Conservation (phyloP, 2,888 invertebrate genomes). For the Campoplex nolae region DNA sequence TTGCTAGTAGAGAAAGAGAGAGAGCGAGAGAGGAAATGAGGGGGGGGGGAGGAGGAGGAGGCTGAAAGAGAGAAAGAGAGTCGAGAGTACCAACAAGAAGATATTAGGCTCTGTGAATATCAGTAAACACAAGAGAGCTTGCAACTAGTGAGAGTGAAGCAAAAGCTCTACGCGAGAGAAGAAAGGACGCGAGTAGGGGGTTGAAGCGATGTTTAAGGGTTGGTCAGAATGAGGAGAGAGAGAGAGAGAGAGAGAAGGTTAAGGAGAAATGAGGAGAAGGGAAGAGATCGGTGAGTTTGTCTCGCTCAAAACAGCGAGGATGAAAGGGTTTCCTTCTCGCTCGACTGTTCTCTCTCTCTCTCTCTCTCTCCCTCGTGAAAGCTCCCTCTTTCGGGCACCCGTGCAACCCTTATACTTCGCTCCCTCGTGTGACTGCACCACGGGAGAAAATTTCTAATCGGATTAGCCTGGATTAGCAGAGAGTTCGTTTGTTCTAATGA, state of each 20-base stretch:
- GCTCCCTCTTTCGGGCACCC: constrained; percentile 46
- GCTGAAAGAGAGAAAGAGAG: constrained; percentile 53
- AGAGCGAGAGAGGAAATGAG: constrained; percentile 49
- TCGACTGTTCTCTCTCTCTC: constrained; percentile 14
- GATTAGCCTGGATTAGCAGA: constrained; percentile 84
- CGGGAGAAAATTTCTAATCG: constrained; percentile 84
- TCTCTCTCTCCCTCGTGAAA: constrained; percentile 43
- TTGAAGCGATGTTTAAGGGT: constrained; percentile 59
- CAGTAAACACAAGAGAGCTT: constrained; percentile 71
- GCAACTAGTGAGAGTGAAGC: constrained; percentile 50
- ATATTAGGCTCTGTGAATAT: constrained; percentile 73
- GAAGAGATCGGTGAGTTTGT: constrained; percentile 60
- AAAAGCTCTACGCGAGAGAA: constrained; percentile 29
- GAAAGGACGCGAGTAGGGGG: neutral
- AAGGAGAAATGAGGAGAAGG: constrained; percentile 37
- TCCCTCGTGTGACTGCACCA: constrained; percentile 78
- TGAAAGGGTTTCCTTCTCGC: constrained; percentile 54
- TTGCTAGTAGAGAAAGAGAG: constrained; percentile 79
- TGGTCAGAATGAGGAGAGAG: constrained; percentile 60
- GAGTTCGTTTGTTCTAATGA: constrained; percentile 85
- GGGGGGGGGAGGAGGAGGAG: neutral
- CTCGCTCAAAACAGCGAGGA: constrained; percentile 61
- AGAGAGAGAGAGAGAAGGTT: constrained; percentile 61
- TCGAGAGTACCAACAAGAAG: constrained; percentile 46
- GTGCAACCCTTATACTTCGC: constrained; percentile 36